These are phyloP conservation scores for Dendrolimus houi DNA, from an alignment of 2,888 invertebrate genomes.

Conservation along the genomic window DNA sequence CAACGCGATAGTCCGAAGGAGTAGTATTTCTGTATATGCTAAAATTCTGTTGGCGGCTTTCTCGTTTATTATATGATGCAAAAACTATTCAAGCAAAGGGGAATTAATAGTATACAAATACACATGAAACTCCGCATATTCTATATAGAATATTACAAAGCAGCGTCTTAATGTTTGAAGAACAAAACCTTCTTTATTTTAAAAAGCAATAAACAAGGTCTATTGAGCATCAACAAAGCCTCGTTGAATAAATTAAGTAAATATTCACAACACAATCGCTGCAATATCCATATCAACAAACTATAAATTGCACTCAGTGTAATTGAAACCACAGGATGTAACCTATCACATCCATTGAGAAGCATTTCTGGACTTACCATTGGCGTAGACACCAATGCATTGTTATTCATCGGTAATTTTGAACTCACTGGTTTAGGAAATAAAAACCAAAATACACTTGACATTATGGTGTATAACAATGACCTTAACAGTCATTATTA, in stretches of 20 bases:
- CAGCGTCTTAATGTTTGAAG: too few relatives aligned
- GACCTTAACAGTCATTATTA: slow-evolving; percentile 40
- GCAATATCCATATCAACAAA: slow-evolving; percentile 37
- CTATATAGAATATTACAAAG: too few relatives aligned
- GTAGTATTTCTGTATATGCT: too few relatives aligned
- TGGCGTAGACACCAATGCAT: slow-evolving; percentile 4
- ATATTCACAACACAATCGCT: slow-evolving; percentile 15
- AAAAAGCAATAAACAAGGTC: neutral
- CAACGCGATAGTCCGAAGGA: too few relatives aligned
- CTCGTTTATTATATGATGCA: too few relatives aligned
- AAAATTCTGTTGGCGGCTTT: too few relatives aligned
- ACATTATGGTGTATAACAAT: slow-evolving; percentile 26
- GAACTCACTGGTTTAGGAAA: neutral
- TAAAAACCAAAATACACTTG: neutral
- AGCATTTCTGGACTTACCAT: slow-evolving; percentile 46
- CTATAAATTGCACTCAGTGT: slow-evolving; percentile 51
- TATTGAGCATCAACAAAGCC: neutral
- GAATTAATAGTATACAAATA: too few relatives aligned
- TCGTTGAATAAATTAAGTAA: slow-evolving; percentile 16
- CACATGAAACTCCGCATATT: too few relatives aligned
- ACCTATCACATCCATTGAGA: slow-evolving; percentile 57
- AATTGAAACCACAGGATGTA: slow-evolving; percentile 69
- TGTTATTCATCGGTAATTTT: neutral
- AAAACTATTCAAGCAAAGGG: too few relatives aligned
- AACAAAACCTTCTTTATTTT: neutral